These are phyloP conservation scores for Colletes gigas DNA, from an alignment of 1,140 invertebrate species.

Conservation along the genomic window DNA sequence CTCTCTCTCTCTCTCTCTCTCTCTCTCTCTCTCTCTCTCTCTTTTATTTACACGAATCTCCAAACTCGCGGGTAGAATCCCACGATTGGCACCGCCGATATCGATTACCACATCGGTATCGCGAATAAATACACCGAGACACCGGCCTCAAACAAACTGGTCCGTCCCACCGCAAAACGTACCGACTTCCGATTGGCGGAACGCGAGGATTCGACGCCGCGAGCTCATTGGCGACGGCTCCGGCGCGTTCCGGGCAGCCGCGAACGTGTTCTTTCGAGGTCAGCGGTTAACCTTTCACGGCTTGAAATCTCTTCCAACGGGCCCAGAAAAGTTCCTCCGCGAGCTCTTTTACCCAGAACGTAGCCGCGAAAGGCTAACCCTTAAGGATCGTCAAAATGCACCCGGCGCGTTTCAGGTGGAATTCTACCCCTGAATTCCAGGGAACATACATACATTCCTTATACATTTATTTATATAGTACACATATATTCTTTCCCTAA, in stretches of 20 bases:
- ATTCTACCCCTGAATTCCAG: slow-evolving; percentile 51
- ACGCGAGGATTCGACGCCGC: no score
- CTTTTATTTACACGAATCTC: slow-evolving; percentile 57
- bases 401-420: background rate
- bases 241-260: no score
- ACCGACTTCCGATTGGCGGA: no score
- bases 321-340: background rate
- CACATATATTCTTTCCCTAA: slow-evolving; percentile 44
- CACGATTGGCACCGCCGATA: background rate
- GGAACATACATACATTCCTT: slow-evolving; percentile 46
- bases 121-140: background rate
- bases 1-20: no score
- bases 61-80: slow-evolving; percentile 28
- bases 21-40: background rate
- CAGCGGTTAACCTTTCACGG: background rate
- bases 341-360: background rate
- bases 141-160: no score
- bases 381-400: background rate
- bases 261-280: background rate
- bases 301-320: background rate
- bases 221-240: no score
- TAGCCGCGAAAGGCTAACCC: background rate
- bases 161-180: no score
- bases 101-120: background rate
- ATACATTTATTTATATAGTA: slow-evolving; percentile 60